A percentile compares a stretch with the other conserved stretches of the same genome.
Conservation (phyloP, 2,888 invertebrate genomes). For the Philopedon plagiatum region DNA sequence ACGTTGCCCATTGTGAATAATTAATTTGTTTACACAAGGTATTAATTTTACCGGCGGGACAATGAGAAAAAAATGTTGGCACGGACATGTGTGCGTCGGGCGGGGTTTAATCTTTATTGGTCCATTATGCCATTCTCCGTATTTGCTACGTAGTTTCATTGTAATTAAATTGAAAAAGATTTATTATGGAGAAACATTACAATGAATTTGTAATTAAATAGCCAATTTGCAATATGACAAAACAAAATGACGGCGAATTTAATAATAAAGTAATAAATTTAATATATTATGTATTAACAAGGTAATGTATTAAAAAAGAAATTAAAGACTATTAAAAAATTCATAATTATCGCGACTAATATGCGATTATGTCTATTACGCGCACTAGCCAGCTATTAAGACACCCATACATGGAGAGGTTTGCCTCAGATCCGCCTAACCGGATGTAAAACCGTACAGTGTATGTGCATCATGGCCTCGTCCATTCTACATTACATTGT, state of each 20-base stretch:
- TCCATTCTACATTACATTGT: too few species aligned
- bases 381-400: too few species aligned
- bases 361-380: too few species aligned
- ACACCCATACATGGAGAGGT: too few species aligned
- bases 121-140: conserved; percentile 19
- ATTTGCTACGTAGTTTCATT: background rate
- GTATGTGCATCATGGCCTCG: too few species aligned
- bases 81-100: conserved; percentile 21
- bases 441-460: too few species aligned
- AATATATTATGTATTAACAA: too few species aligned
- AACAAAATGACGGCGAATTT: background rate
- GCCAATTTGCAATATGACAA: background rate
- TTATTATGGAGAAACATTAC: background rate
- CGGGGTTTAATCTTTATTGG: conserved; percentile 39
- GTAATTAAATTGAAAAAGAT: background rate
- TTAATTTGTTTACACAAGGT: conserved; percentile 29
- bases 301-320: too few species aligned
- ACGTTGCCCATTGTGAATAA: conserved; percentile 26
- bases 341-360: too few species aligned
- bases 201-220: background rate
- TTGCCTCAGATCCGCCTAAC: too few species aligned
- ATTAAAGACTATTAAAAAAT: too few species aligned
- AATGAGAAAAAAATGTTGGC: conserved; percentile 28
- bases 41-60: conserved; percentile 32
- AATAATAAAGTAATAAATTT: background rate